phyloP scores from a whole-genome alignment of 2,797 vertebrate species.

The Oreochromis mossambicus region DNA sequence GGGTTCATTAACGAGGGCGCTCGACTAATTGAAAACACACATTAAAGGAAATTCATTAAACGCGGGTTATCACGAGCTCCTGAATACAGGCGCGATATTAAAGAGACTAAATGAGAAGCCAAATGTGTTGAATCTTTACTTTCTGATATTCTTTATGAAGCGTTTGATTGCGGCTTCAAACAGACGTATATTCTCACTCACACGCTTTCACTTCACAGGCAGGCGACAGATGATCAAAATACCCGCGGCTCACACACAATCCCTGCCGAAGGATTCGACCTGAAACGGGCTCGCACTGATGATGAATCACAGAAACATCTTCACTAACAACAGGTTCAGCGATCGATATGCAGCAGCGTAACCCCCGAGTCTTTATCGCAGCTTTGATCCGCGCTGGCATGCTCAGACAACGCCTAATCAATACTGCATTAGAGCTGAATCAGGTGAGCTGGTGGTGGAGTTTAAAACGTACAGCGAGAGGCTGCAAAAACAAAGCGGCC shows the following conservation, averaged over 20 bases:
- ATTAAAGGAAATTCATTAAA: not conserved
- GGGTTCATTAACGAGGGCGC: not conserved
- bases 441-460: not conserved
- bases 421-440: conserved; percentile 19
- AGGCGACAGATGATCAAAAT: conserved; percentile 16
- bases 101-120: not conserved
- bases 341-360: conserved; percentile 5
- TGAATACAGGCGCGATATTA: not conserved
- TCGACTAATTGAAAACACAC: not conserved
- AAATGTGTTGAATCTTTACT: not conserved
- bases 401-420: conserved; percentile 22
- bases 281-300: not conserved
- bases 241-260: not conserved
- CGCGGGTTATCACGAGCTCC: not conserved
- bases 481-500: not conserved
- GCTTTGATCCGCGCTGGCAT: conserved; percentile 14
- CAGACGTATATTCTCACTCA: not conserved
- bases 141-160: not conserved
- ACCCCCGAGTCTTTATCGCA: not conserved
- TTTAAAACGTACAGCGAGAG: not conserved
- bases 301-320: conserved; percentile 23
- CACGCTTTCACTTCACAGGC: not conserved
- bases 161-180: not conserved
- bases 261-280: not conserved
- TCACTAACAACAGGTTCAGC: not conserved